Evolutionary conservation across 2,797 vertebrate genomes (phyloP).

Genomic region (Acipenser ruthenus): DNA sequence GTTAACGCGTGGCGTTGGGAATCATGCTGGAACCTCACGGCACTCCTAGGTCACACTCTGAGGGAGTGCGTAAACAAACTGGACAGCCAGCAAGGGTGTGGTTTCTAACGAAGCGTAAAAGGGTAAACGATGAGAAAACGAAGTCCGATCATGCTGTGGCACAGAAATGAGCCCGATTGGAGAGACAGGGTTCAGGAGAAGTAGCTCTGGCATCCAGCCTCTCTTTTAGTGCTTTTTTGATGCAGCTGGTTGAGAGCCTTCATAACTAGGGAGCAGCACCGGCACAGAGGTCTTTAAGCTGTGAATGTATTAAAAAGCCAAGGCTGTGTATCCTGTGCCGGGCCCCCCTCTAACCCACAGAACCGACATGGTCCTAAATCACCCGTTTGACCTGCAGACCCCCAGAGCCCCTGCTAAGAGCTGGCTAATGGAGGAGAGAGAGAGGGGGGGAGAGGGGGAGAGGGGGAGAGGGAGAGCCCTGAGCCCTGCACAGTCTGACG

Average conservation of each 20-base stretch:
- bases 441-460: neutral
- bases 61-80: no score
- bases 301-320: slow-evolving; percentile 11
- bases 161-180: no score
- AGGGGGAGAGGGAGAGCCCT: neutral
- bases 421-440: neutral
- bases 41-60: no score
- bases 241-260: slow-evolving; percentile 5
- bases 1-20: no score
- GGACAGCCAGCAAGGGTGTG: no score
- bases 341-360: neutral
- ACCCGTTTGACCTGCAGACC: slow-evolving; percentile 11
- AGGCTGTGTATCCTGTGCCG: neutral
- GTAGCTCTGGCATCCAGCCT: no score
- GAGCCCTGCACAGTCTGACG: no score
- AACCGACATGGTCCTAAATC: slow-evolving; percentile 6
- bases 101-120: no score
- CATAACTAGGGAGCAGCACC: slow-evolving; percentile 1
- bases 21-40: no score
- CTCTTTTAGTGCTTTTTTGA: neutral
- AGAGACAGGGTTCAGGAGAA: no score
- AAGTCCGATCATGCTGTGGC: no score
- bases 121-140: no score
- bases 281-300: slow-evolving; percentile 13
- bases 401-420: neutral